Base-by-base conservation (phyloP, 2,797 vertebrate genomes). In the Liasis olivaceus region DNA sequence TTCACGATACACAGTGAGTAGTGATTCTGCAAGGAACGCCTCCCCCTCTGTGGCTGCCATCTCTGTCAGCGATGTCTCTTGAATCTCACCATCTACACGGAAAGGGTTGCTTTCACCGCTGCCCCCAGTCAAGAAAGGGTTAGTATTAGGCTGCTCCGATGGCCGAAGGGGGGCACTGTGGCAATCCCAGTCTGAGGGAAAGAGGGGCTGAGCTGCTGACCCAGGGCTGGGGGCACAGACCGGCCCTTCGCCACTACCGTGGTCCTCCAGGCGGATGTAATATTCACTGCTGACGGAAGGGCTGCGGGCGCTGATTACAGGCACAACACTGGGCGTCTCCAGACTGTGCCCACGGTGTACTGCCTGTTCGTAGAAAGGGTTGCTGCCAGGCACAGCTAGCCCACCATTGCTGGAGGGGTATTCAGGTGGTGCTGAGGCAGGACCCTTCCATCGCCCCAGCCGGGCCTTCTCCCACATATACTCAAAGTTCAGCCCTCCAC, bases 381-480 rank as follows among this genome's bases (percentile, higher is more conserved):
- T 98, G 98, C 98, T 94, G 0, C 95, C 96, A 0, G 96, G 96
- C 97, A 97, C 97, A 0, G 97, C 97, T 0, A 97, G 94, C 0
- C 95, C 96, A 0, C 97, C 97, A 54, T 97, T 97, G 96, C 95
- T 97, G 89, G 97, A 62, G 0, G 95, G 94, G 0, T 93, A 96
- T 87, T 3, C 96, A 96, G 90, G 98, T 97, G 22, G 98, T 98
- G 88, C 98, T 97, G 95, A 98, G 98, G 91, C 59, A 22, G 84
- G 87, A 24, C 94, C 88, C 93, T 99, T 98, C 91, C 99, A 98
- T 4, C 98, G 97, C 86, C 98, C 98, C 17, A 98, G 98, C 22
- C 99, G 98, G 17, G 98, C 98, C 95, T 99, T 99, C 96, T 99
- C 99, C 99, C 99, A 99, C 95, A 99, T 98, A 96, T 99, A 99